Percentiles rank a stretch among this genome's conserved stretches.
These are phyloP conservation scores for Chrysodeixis includens DNA, from an alignment of 2,888 invertebrate genomes.

Conservation along the genomic window DNA sequence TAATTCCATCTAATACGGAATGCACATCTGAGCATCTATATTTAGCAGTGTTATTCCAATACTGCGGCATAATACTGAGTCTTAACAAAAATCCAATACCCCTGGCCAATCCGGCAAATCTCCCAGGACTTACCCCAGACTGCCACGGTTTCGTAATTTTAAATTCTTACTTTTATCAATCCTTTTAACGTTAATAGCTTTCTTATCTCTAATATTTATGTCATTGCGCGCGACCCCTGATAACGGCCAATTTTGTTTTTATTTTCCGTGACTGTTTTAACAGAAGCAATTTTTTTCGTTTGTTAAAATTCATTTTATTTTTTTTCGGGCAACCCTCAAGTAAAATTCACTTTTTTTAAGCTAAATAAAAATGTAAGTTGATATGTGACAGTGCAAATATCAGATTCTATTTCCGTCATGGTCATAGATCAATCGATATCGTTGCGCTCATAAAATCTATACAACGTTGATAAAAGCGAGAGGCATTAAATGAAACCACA, in stretches of 20 bases:
- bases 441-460: neutral
- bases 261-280: conserved; percentile 10
- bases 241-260: conserved; percentile 17
- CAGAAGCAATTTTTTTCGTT: neutral
- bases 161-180: conserved; percentile 15
- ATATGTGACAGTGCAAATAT: neutral
- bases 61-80: neutral
- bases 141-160: neutral
- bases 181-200: conserved; percentile 30
- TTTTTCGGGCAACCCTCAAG: neutral
- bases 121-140: neutral
- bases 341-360: neutral
- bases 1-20: neutral
- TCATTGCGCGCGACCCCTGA: conserved; percentile 27
- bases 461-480: too few relatives aligned
- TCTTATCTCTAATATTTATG: conserved; percentile 37
- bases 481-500: too few relatives aligned
- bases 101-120: conserved; percentile 3
- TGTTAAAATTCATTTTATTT: neutral
- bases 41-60: neutral
- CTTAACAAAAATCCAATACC: conserved; percentile 3
- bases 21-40: neutral
- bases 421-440: neutral
- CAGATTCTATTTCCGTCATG: neutral
- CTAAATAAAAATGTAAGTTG: neutral